Conservation (phyloP, 2,888 invertebrate genomes). For the Brachynemurus nebulosus region DNA sequence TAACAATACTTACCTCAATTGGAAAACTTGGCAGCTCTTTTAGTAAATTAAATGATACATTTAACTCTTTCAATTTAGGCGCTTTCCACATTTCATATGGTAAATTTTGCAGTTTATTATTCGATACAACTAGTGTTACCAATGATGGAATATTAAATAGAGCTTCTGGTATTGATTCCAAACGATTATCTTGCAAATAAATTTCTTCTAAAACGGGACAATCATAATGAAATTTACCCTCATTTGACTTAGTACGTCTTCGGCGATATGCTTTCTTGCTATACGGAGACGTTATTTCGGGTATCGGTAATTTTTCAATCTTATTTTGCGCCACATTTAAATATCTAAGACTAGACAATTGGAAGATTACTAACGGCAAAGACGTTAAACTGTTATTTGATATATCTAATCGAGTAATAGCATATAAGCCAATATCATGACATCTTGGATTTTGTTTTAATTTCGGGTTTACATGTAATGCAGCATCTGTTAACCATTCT, state of each 20-base stretch:
- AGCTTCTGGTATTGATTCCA: conserved; percentile 67
- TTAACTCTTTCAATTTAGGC: conserved; percentile 73
- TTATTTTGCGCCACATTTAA: conserved; percentile 84
- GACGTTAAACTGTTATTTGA: conserved; percentile 74
- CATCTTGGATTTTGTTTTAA: conserved; percentile 54
- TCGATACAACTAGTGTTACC: conserved; percentile 77
- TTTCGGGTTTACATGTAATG: conserved; percentile 71
- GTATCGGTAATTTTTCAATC: conserved; percentile 56
- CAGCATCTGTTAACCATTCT: conserved; percentile 75
- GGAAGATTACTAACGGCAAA: conserved; percentile 72
- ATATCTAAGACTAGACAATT: conserved; percentile 65
- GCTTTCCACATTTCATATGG: conserved; percentile 79
- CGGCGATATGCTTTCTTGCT: conserved; percentile 24
- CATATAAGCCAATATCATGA: conserved; percentile 61
- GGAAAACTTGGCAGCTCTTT: conserved; percentile 56
- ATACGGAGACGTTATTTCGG: conserved; percentile 24
- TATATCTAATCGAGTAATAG: conserved; percentile 86
- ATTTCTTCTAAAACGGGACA: conserved; percentile 80
- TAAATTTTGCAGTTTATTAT: conserved; percentile 75
- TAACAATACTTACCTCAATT: conserved; percentile 25
- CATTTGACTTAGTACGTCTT: conserved; percentile 22
- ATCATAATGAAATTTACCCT: conserved; percentile 36
- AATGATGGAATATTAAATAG: conserved; percentile 70
- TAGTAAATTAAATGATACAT: conserved; percentile 77
- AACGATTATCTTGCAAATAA: conserved; percentile 79